Percentiles rank a stretch among this genome's conserved stretches.
phyloP scores from a whole-genome alignment of 2,888 invertebrate species.

The Drosophila anomalipes region DNA sequence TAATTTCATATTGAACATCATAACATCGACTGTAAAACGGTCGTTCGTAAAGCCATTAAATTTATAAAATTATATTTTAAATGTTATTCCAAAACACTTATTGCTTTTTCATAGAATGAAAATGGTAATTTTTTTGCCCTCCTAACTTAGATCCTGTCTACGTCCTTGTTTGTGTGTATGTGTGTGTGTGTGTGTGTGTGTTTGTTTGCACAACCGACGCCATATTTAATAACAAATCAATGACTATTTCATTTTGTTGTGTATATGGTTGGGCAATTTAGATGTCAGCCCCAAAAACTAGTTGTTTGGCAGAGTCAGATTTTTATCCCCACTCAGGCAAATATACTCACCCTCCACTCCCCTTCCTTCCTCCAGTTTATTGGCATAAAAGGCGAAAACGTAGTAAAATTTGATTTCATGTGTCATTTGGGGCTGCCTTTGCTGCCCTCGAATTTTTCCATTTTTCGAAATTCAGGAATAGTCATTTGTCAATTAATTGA shows the following conservation, averaged over 20 bases:
- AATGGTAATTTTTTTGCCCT: background rate
- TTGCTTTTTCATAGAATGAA: background rate
- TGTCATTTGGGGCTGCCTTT: slow-evolving; percentile 22
- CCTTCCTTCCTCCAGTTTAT: background rate
- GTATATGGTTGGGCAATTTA: slow-evolving; percentile 48
- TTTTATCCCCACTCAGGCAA: background rate
- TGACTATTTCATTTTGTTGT: slow-evolving; percentile 66
- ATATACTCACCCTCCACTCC: background rate
- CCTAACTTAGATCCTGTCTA: background rate
- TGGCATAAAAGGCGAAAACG: slow-evolving; percentile 27
- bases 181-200: slow-evolving; percentile 21
- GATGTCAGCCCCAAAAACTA: slow-evolving; percentile 39
- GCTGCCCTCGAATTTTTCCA: background rate
- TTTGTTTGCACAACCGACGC: slow-evolving; percentile 64
- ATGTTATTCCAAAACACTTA: background rate
- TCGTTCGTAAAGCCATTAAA: background rate
- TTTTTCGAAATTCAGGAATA: background rate
- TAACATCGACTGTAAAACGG: background rate
- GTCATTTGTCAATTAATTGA: background rate
- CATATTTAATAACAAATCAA: slow-evolving; percentile 76
- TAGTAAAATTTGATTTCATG: slow-evolving; percentile 32
- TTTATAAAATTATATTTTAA: background rate
- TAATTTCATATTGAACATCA: background rate
- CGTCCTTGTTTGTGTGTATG: background rate
- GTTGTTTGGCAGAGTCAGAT: background rate